Percentiles rank a stretch among this genome's conserved stretches.
Conservation (phyloP, 2,797 vertebrate species). For the Euphonia xanthogaster region DNA sequence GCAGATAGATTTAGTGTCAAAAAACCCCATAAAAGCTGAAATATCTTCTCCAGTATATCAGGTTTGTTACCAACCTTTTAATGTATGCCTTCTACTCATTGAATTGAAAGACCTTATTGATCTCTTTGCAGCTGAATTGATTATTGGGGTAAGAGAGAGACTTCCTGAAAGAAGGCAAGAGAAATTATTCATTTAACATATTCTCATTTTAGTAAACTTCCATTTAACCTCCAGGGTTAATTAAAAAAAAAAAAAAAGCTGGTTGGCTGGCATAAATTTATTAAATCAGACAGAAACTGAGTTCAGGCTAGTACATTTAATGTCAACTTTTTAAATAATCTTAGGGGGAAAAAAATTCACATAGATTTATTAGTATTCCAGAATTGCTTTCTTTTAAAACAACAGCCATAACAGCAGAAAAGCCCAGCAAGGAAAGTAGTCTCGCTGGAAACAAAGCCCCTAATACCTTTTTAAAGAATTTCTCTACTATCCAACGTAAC, state of each 20-base stretch:
- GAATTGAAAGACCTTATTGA: constrained; percentile 58
- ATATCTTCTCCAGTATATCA: constrained; percentile 18
- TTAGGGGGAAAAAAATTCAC: background rate
- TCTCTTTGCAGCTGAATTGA: constrained; percentile 38
- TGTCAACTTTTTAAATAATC: constrained; percentile 9
- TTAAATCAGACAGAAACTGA: constrained; percentile 45
- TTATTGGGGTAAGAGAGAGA: constrained; percentile 47
- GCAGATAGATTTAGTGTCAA: constrained; percentile 52
- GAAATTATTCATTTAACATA: constrained; percentile 53
- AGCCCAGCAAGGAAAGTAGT: background rate
- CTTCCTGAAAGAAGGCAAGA: constrained; percentile 37
- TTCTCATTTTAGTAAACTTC: constrained; percentile 52
- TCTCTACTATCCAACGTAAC: background rate
- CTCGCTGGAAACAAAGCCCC: background rate
- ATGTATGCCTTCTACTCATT: constrained; percentile 31
- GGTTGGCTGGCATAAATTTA: constrained; percentile 31
- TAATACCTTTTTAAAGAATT: too few relatives aligned
- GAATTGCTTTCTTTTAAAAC: constrained; percentile 4
- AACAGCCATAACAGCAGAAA: background rate
- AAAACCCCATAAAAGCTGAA: background rate
- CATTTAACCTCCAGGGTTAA: constrained; percentile 59
- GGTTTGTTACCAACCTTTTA: constrained; percentile 36
- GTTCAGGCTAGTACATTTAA: constrained; percentile 15
- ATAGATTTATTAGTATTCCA: background rate
- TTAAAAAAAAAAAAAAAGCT: background rate